phyloP scores from a whole-genome alignment of 2,113 vertebrate species.

The Fulica atra region DNA sequence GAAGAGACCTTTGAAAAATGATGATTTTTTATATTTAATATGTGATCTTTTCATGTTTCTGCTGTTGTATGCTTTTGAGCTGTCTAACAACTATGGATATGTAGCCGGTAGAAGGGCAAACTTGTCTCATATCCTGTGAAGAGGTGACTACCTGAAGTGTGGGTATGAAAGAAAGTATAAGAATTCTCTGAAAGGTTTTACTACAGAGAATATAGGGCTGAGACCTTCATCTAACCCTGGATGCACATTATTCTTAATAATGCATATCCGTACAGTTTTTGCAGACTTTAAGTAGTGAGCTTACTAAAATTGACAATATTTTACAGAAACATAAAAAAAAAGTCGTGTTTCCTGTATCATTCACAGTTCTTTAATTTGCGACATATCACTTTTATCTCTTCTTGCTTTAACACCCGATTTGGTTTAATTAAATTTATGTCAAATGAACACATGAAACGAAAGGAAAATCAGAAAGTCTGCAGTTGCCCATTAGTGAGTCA shows the following conservation, averaged over 20 bases:
- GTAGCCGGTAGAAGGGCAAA: slow-evolving; percentile 69
- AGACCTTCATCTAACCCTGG: slow-evolving; percentile 81
- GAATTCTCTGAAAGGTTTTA: slow-evolving; percentile 79
- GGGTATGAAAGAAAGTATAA: slow-evolving; percentile 76
- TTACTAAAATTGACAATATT: slow-evolving; percentile 79
- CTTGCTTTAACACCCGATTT: slow-evolving; percentile 85
- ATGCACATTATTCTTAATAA: slow-evolving; percentile 83
- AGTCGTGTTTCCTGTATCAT: slow-evolving; percentile 78
- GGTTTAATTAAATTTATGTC: slow-evolving; percentile 89
- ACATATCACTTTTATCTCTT: slow-evolving; percentile 84
- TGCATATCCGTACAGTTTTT: slow-evolving; percentile 68
- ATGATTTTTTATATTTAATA: slow-evolving; percentile 78
- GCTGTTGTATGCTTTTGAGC: slow-evolving; percentile 78
- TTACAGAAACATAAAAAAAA: slow-evolving; percentile 68
- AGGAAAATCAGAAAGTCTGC: slow-evolving; percentile 84
- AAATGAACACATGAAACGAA: slow-evolving; percentile 86
- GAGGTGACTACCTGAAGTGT: slow-evolving; percentile 82
- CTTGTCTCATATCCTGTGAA: slow-evolving; percentile 75
- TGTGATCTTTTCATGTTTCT: slow-evolving; percentile 77
- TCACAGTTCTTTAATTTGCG: slow-evolving; percentile 82
- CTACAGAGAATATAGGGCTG: slow-evolving; percentile 77
- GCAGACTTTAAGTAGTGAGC: slow-evolving; percentile 67
- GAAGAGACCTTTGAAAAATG: slow-evolving; percentile 75
- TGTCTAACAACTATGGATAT: slow-evolving; percentile 73
- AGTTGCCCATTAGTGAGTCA: slow-evolving; percentile 87